These are phyloP conservation scores for Platypus cylindrus DNA, from an alignment of 2,888 invertebrate species.

Conservation along the genomic window DNA sequence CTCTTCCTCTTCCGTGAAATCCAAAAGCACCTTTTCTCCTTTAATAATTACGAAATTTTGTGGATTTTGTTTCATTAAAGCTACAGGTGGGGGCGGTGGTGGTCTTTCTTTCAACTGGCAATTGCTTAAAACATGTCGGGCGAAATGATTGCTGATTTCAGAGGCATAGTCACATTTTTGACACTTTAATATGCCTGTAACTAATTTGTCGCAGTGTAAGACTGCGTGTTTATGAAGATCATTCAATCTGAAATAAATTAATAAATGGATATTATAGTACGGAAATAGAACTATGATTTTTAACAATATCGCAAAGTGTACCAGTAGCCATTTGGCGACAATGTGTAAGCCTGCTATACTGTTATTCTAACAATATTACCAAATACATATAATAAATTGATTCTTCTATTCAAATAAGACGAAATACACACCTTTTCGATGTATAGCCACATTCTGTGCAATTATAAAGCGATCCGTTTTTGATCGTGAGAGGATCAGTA, in stretches of 20 bases:
- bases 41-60: conserved; percentile 6
- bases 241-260: conserved; percentile 11
- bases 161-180: conserved; percentile 19
- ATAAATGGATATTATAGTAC: neutral
- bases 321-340: no score
- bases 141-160: conserved; percentile 17
- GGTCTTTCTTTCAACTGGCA: conserved; percentile 9
- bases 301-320: no score
- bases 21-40: conserved; percentile 4
- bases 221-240: conserved; percentile 21
- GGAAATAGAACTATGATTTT: neutral
- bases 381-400: neutral
- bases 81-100: no score
- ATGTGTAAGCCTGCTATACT: no score
- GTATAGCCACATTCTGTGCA: conserved; percentile 19
- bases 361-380: no score
- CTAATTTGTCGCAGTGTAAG: conserved; percentile 18
- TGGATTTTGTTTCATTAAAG: conserved; percentile 1
- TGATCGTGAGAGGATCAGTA: neutral
- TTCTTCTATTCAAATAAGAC: neutral
- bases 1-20: no score
- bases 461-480: conserved; percentile 5
- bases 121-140: conserved; percentile 18
- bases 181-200: conserved; percentile 19
- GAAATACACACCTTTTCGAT: conserved; percentile 13